Evolutionary conservation across 2,888 invertebrate genomes (phyloP), one percentile per base, ranked within the genome.

Genomic region (Drosophila suboccidentalis): DNA sequence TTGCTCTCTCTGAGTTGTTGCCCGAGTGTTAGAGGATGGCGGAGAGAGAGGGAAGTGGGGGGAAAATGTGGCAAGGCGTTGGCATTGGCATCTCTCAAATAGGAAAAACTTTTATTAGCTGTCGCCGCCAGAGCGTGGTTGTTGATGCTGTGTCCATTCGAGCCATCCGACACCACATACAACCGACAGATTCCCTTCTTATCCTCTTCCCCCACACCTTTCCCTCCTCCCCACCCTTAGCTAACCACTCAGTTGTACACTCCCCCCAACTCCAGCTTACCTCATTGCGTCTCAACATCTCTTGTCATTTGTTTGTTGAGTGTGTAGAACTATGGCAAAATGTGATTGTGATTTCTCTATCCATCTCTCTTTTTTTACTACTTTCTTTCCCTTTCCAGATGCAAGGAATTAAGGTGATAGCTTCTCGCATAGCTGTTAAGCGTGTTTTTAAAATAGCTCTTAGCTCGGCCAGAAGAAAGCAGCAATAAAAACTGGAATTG

Each of bases 101-200:
- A 68, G 86, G 73, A 82, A 82, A 83, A 82, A 79, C 72, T 83
- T 86, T 83, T 84, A 84, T 84, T 84, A 84, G 84, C 84, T 75
- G 65, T 55, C 65, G 63, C 68, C 55, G 53, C 58, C 58, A 49
- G 39, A 77, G 77, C 77, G 53, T 69, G 50, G 57, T 66, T 77
- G 77, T 68, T 68, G 72, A 61, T 67, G 57, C 66, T 62, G 50
- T 62, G 50, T 66, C 62, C 58, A 65, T 44, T 61, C 60, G 36
- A 62, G 17, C 44, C 19, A 43, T 43, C 13, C 19, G 2, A 17
- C 41, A 41, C 17, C 41, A 41, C 41, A 17, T 5, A 1, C 41
- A 43, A 19, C 11, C 5, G 11, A 43, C 17, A 19, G 1, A 17
- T 15, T 10, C 13, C 41, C 0, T 3, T 11, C 13, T 26, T 8